Evolutionary conservation across 2,888 invertebrate genomes (phyloP).

Genomic region (Torymus texanus): DNA sequence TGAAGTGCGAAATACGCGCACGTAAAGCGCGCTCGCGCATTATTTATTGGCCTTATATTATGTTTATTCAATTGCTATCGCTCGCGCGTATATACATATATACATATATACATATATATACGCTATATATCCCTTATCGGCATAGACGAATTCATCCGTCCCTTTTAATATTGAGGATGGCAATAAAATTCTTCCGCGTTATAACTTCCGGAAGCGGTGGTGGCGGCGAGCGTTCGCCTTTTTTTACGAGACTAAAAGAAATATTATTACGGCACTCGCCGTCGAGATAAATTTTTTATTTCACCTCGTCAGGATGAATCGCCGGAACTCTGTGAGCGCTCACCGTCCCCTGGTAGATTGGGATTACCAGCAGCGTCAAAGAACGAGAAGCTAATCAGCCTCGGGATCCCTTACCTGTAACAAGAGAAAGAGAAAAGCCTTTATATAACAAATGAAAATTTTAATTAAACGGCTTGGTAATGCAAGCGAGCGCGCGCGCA

Average conservation of each 20-base stretch:
- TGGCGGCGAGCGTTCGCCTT: no score
- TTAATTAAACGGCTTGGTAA: slow-evolving; percentile 31
- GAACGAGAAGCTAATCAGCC: slow-evolving; percentile 42
- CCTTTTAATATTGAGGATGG: not conserved
- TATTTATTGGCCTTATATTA: not conserved
- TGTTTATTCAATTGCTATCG: not conserved
- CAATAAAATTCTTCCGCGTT: not conserved
- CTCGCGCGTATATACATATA: not conserved
- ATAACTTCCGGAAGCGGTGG: no score
- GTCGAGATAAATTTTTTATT: slow-evolving; percentile 50
- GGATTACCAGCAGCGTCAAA: slow-evolving; percentile 21
- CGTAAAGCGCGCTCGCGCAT: no score
- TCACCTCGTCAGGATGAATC: slow-evolving; percentile 59
- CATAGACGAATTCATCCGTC: not conserved
- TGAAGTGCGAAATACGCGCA: no score
- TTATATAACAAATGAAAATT: slow-evolving; percentile 38
- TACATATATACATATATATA: no score
- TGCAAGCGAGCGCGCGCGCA: not conserved
- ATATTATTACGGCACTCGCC: not conserved
- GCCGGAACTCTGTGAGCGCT: slow-evolving; percentile 4
- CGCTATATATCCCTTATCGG: no score
- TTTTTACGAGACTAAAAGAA: slow-evolving; percentile 1
- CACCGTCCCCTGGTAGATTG: not conserved
- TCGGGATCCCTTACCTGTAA: slow-evolving; percentile 67
- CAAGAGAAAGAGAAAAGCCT: slow-evolving; percentile 57